Conservation (phyloP, 2,797 vertebrate genomes). For the Sylvilagus floridanus region DNA sequence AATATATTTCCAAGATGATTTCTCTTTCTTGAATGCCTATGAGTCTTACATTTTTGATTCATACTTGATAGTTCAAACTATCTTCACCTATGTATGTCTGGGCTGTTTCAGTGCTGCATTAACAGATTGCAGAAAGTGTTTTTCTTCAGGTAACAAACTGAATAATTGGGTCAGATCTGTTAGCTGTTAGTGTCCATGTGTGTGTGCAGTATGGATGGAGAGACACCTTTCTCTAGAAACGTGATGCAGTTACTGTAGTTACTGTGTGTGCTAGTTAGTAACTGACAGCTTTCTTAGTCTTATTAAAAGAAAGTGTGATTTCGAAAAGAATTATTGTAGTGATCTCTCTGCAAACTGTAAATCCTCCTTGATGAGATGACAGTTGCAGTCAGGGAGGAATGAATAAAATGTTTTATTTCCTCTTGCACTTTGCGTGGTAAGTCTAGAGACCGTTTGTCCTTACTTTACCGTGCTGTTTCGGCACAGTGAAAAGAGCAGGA, state of each 20-base stretch:
- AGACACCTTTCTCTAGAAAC: constrained; percentile 44
- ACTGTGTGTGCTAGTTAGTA: background rate
- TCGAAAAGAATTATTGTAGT: constrained; percentile 9
- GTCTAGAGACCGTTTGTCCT: background rate
- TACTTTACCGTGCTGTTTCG: background rate
- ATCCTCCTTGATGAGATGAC: constrained; percentile 6
- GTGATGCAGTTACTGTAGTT: background rate
- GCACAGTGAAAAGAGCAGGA: background rate
- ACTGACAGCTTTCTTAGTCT: constrained; percentile 34
- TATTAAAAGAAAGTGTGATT: background rate
- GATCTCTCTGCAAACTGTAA: constrained; percentile 28
- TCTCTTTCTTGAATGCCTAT: background rate
- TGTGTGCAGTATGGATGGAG: background rate
- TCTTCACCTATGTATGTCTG: background rate
- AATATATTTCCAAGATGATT: background rate
- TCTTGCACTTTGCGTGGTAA: background rate
- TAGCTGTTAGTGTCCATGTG: background rate
- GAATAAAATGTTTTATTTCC: constrained; percentile 11
- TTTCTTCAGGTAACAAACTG: background rate
- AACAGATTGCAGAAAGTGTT: background rate
- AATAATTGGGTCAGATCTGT: constrained; percentile 8
- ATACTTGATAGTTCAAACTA: background rate
- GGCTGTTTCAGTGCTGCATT: background rate
- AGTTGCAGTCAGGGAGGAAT: background rate
- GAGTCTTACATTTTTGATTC: constrained; percentile 10